Evolutionary conservation across 2,113 vertebrate species (phyloP).

Genomic region (Cyprinodon brontotheroides): DNA sequence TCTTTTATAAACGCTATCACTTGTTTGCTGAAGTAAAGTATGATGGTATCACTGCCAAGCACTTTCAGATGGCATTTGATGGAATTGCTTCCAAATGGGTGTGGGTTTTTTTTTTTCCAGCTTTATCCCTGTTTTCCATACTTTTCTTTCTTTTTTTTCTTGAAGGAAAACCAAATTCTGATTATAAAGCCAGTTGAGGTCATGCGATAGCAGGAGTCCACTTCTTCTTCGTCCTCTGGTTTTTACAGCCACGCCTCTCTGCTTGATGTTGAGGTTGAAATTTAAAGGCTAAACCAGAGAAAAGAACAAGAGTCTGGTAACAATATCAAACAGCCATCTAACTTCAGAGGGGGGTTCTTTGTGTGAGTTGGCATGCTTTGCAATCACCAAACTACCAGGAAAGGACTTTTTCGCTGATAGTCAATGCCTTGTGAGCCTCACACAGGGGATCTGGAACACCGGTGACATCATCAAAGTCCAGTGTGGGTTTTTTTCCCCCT

Average conservation of each 20-base stretch:
- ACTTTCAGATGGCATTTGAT: slow-evolving; percentile 64
- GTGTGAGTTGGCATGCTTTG: slow-evolving; percentile 49
- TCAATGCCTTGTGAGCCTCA: slow-evolving; percentile 42
- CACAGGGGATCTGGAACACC: slow-evolving; percentile 42
- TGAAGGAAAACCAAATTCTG: slow-evolving; percentile 52
- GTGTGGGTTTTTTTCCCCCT: slow-evolving; percentile 45
- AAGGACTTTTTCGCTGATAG: slow-evolving; percentile 47
- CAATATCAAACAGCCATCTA: slow-evolving; percentile 63
- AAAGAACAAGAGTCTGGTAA: slow-evolving; percentile 62
- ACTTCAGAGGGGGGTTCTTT: slow-evolving; percentile 43
- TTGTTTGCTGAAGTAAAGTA: slow-evolving; percentile 54
- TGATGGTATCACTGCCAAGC: slow-evolving; percentile 69
- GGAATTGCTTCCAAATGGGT: slow-evolving; percentile 74
- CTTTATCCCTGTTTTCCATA: slow-evolving; percentile 42
- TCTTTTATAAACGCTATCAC: background rate
- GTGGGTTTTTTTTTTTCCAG: slow-evolving; percentile 39
- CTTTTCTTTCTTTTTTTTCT: slow-evolving; percentile 23
- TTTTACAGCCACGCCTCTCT: slow-evolving; percentile 35
- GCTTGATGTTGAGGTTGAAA: slow-evolving; percentile 33
- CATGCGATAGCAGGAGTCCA: slow-evolving; percentile 63
- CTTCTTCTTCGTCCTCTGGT: slow-evolving; percentile 47
- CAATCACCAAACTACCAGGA: slow-evolving; percentile 45
- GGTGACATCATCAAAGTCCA: slow-evolving; percentile 61
- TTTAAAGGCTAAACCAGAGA: slow-evolving; percentile 33
- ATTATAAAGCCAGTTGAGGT: slow-evolving; percentile 55